Base-by-base conservation (phyloP, 2,888 invertebrate species). In the Melanotus villosus region DNA sequence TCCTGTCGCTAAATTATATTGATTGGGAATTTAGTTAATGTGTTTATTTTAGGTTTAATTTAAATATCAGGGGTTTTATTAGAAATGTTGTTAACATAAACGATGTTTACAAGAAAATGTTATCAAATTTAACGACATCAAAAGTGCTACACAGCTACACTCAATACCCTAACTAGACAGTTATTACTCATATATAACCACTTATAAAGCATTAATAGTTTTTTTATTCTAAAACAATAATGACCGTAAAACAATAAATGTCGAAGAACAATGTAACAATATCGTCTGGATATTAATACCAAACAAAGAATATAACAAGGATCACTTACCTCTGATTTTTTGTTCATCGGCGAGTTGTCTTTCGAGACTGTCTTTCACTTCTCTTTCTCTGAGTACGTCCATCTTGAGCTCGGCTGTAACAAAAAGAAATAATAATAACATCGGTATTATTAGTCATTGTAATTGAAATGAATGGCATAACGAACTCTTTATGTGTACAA, bases 381-480 rank as follows among this genome's bases (percentile, higher is more conserved):
- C 97, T 80, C 96, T 88, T 87, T 98, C 97, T 80, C 96, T 89
- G 75, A 97, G 88, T 72, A 97, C 92, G 86, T 97, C 97, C 95
- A 97, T 96, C 87, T 97, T 97, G 78, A 98, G 88, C 88, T 98
- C 97, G 83, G 97, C 98, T 98, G 91, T 64, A 91, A 91, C 84
- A 86, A 86, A 72, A 65, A 68, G 19, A 34, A 34, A 18, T 26
- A 52, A 41, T 45, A 45, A 16, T 45, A 43, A 47, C 47, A 23
- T 12, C n/a, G 10, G 26, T 14, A 19, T 43, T 18, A 43, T 43
- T 43, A 43, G 1, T 34, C 12, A n/a, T 34, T 34, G n/a, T n/a
- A n/a, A n/a, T n/a, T n/a, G n/a, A n/a, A n/a, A n/a, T n/a, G n/a
- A n/a, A n/a, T n/a, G n/a, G n/a, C n/a, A n/a, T n/a, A n/a, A n/a